Evolutionary conservation across 2,888 invertebrate species (phyloP), one percentile per base, ranked within the genome.

Genomic region (Cryptus armator): DNA sequence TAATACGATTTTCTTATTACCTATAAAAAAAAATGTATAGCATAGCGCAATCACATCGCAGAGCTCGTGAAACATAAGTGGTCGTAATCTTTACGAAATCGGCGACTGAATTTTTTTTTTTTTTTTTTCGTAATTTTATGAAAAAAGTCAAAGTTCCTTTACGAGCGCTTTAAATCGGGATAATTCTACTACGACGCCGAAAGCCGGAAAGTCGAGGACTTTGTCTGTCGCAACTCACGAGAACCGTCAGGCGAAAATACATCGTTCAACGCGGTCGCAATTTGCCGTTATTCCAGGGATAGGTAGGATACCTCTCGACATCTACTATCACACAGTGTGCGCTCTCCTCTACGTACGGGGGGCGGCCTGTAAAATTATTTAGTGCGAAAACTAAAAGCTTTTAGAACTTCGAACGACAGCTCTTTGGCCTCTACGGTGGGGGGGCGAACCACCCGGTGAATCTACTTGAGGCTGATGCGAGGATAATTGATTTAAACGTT

Each of bases 401-500:
- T 88, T 82, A 89, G 88, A 89, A 90, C 90, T 91, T 89, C 86
- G 88, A 87, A 87, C 87, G 87, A 87, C 88, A 86, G 88, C 88
- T 87, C 88, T 86, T 87, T 72, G 76, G 64, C 72, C 56, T 71
- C 46, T 64, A 56, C 66, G 75, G 44, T 59, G 16, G 14, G 19
- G 19, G 56, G 16, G 16, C 6, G 5, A 12, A 16, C 37, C 48
- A 14, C 44, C 66, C 83, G 76, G 86, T 85, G 86, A 86, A 89
- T 89, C 88, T 90, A 91, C 90, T 90, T 90, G 87, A 87, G 88
- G 89, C 88, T 91, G 89, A 91, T 90, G 90, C 87, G 89, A 89
- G 88, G 87, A 86, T 92, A 91, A 91, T 91, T 90, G 87, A 90
- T 89, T 91, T 89, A 87, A 88, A 90, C 88, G 89, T 90, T 88